These are phyloP conservation scores for Podotricha telesiphe DNA, from an alignment of 2,888 invertebrate genomes.

Conservation along the genomic window DNA sequence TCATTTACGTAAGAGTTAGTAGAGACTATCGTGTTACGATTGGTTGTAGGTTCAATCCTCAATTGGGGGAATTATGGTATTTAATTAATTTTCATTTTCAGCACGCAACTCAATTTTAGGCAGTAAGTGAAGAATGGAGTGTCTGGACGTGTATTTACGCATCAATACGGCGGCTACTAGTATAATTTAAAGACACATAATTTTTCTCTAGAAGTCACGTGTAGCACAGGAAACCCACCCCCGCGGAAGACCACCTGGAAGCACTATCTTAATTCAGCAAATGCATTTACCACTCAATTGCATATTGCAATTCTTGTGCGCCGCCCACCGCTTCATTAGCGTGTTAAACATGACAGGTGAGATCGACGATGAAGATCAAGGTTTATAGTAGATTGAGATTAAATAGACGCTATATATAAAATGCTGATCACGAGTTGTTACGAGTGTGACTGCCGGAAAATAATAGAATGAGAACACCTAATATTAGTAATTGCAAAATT, in stretches of 20 bases:
- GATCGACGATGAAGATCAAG: constrained; percentile 31
- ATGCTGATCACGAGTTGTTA: neutral
- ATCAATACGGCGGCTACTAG: too few relatives aligned
- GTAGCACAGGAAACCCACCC: constrained; percentile 47
- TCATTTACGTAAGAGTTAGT: too few relatives aligned
- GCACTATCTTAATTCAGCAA: constrained; percentile 49
- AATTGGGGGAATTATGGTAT: too few relatives aligned
- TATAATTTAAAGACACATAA: too few relatives aligned
- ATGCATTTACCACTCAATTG: constrained; percentile 37
- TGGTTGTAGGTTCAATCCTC: too few relatives aligned
- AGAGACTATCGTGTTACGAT: too few relatives aligned
- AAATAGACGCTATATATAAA: constrained; percentile 6
- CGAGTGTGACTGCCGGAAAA: neutral
- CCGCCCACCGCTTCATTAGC: constrained; percentile 39
- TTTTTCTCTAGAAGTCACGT: constrained; percentile 22
- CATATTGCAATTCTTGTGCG: constrained; percentile 44
- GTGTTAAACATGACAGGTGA: constrained; percentile 29
- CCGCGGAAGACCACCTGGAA: constrained; percentile 52
- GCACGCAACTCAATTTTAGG: too few relatives aligned
- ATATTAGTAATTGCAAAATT: too few relatives aligned
- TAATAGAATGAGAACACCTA: neutral
- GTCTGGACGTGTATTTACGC: too few relatives aligned
- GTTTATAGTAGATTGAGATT: constrained; percentile 2
- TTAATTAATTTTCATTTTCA: too few relatives aligned
- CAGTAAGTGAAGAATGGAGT: too few relatives aligned